Conservation (phyloP, 2,888 invertebrate species). For the Boloria euphrosyne region DNA sequence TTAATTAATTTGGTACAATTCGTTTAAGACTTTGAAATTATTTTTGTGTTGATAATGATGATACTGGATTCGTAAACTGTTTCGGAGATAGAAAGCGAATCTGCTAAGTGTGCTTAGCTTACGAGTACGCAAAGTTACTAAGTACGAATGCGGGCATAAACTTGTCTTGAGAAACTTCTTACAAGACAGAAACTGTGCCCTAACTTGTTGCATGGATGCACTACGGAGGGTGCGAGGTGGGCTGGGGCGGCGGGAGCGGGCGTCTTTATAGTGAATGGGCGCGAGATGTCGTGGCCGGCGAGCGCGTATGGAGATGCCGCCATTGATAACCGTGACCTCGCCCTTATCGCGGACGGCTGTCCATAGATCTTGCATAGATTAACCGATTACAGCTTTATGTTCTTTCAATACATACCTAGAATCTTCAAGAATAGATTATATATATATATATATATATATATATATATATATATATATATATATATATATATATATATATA, state of each 20-base stretch:
- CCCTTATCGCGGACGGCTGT: conserved; percentile 68
- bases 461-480: too few species aligned
- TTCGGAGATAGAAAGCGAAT: conserved; percentile 7
- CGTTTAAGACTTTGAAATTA: neutral
- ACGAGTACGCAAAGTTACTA: conserved; percentile 18
- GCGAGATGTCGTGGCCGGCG: conserved; percentile 79
- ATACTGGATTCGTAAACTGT: neutral
- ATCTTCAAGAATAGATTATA: too few species aligned
- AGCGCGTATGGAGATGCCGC: conserved; percentile 80
- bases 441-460: too few species aligned
- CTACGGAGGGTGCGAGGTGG: conserved; percentile 62
- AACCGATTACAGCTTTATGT: conserved; percentile 27
- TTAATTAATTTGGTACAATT: conserved; percentile 19
- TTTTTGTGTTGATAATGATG: neutral
- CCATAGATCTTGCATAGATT: conserved; percentile 59
- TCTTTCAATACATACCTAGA: neutral
- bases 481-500: too few species aligned
- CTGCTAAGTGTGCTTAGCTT: neutral
- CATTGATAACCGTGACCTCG: conserved; percentile 80
- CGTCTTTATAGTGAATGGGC: conserved; percentile 81
- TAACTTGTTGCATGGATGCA: conserved; percentile 82
- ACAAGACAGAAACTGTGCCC: conserved; percentile 69
- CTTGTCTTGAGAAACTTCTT: conserved; percentile 65
- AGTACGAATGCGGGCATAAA: conserved; percentile 45
- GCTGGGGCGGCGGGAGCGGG: conserved; percentile 47